phyloP scores from a whole-genome alignment of 2,888 invertebrate genomes.

The Hirtodrosophila alboralis region DNA sequence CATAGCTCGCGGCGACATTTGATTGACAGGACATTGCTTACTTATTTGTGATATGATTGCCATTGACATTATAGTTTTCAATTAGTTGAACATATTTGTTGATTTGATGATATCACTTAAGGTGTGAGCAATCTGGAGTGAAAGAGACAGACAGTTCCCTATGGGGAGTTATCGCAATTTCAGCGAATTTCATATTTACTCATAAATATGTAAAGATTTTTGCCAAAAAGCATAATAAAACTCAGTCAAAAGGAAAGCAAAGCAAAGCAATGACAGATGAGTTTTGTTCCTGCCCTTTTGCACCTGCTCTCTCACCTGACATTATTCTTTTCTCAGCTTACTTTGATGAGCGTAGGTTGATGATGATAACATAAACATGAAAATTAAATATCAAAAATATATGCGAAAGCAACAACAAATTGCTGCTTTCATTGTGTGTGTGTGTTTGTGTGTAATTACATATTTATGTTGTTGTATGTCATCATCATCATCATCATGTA shows the following conservation, averaged over 20 bases:
- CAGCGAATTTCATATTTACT: too few species aligned
- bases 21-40: slow-evolving; percentile 47
- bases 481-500: slow-evolving; percentile 69
- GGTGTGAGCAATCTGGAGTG: too few species aligned
- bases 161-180: too few species aligned
- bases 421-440: slow-evolving; percentile 19
- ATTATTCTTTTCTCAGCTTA: slow-evolving; percentile 28
- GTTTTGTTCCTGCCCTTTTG: not conserved
- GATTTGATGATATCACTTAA: not conserved
- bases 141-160: too few species aligned
- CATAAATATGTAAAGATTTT: slow-evolving; percentile 70
- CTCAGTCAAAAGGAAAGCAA: slow-evolving; percentile 41
- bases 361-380: slow-evolving; percentile 49
- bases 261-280: slow-evolving; percentile 39
- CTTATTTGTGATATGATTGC: slow-evolving; percentile 59
- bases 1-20: slow-evolving; percentile 24
- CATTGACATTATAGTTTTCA: slow-evolving; percentile 73
- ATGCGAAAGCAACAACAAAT: slow-evolving; percentile 26
- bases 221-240: slow-evolving; percentile 47
- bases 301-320: slow-evolving; percentile 2
- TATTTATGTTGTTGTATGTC: slow-evolving; percentile 68
- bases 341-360: slow-evolving; percentile 38
- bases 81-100: slow-evolving; percentile 65
- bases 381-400: slow-evolving; percentile 72
- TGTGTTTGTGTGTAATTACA: slow-evolving; percentile 59